Evolutionary conservation across 1,140 invertebrate species (phyloP).

Genomic region (Drosophila persimilis): DNA sequence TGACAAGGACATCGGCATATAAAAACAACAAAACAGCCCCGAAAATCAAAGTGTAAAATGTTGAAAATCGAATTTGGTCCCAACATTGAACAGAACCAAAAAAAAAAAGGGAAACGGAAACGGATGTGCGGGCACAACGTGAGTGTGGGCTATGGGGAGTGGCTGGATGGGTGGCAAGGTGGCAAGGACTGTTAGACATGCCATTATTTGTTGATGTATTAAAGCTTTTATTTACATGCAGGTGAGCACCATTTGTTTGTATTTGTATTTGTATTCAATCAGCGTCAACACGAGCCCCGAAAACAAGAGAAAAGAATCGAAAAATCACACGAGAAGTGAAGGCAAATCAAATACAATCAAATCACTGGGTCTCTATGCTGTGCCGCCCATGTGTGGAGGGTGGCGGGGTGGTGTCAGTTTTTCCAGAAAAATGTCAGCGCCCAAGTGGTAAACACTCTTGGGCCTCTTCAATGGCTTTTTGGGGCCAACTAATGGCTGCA

Average conservation of each 20-base stretch:
- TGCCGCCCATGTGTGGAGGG: slow-evolving; percentile 9
- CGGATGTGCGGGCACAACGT: slow-evolving; percentile 43
- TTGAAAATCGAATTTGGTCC: slow-evolving; percentile 72
- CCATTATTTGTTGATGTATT: slow-evolving; percentile 75
- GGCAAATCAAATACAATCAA: slow-evolving; percentile 73
- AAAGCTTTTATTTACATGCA: slow-evolving; percentile 74
- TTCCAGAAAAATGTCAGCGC: slow-evolving; percentile 37
- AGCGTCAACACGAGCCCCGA: slow-evolving; percentile 62
- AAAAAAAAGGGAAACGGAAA: slow-evolving; percentile 33
- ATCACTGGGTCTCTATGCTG: slow-evolving; percentile 32
- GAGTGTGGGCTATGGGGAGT: slow-evolving; percentile 7
- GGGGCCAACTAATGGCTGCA: slow-evolving; percentile 46
- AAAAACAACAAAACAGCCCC: slow-evolving; percentile 20
- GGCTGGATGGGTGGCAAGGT: no score
- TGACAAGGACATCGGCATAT: slow-evolving; percentile 40
- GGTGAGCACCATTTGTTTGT: slow-evolving; percentile 76
- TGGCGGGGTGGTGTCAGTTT: neutral
- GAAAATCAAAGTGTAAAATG: slow-evolving; percentile 64
- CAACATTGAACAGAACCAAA: slow-evolving; percentile 20
- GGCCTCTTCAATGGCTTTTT: slow-evolving; percentile 45
- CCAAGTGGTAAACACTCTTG: slow-evolving; percentile 47
- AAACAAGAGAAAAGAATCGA: slow-evolving; percentile 28
- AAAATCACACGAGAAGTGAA: slow-evolving; percentile 62
- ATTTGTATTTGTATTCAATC: slow-evolving; percentile 77
- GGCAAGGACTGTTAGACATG: slow-evolving; percentile 61